phyloP scores from a whole-genome alignment of 30 jellyfish, hydroid and myxozoan species.

The Turritopsis rubra region DNA sequence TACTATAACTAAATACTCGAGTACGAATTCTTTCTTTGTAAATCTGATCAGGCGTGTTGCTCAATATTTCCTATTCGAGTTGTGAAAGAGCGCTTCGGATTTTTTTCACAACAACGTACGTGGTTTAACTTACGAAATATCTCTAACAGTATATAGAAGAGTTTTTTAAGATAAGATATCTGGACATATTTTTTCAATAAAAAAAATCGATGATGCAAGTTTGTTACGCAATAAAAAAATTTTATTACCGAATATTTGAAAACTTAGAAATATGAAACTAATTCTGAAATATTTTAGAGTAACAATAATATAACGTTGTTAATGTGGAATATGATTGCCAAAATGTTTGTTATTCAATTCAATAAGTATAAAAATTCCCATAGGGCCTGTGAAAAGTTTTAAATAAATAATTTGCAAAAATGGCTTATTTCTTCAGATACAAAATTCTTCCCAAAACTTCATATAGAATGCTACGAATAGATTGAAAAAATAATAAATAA shows the following conservation, averaged over 20 bases:
- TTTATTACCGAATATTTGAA: background rate
- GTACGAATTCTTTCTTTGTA: background rate
- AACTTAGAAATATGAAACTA: background rate
- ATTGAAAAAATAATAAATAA: no score
- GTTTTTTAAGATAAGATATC: background rate
- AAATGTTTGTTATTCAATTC: no score
- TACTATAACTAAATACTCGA: background rate
- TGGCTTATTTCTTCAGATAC: background rate
- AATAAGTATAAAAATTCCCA: no score
- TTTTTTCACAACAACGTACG: conserved; percentile 11
- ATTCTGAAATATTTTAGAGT: background rate
- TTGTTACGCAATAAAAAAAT: conserved; percentile 8
- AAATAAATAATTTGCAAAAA: background rate
- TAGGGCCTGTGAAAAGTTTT: no score
- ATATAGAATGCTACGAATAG: no score
- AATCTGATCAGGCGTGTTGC: conserved; percentile 12
- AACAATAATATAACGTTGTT: no score
- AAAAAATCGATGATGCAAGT: conserved; percentile 12
- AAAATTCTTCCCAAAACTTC: background rate
- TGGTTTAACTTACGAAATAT: background rate
- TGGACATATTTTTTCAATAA: background rate
- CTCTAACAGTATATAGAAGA: background rate
- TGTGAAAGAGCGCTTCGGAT: background rate
- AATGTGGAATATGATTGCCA: no score
- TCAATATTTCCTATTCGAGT: conserved; percentile 4